Base-by-base conservation (phyloP, 2,888 invertebrate genomes). In the Scelioninae gen. 2 region DNA sequence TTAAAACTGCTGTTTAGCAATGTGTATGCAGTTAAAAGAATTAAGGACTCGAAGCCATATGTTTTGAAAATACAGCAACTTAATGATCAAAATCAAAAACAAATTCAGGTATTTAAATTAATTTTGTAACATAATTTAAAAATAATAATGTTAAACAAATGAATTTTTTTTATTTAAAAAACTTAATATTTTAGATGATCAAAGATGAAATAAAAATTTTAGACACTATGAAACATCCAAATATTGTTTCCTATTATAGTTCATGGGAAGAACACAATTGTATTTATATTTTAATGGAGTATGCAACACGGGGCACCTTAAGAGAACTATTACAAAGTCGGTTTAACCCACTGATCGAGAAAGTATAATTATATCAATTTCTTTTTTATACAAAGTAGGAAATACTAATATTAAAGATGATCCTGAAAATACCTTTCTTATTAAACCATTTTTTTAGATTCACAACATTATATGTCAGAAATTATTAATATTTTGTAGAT, bases 261-360 rank as follows among this genome's bases (percentile, higher is more conserved):
- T 83, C 83, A 15, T 86, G 85, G 85, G 76, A 77, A 25, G 82
- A 83, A 39, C 63, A 80, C 10, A 71, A 75, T 43, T 75, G 76
- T n/a, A 80, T 82, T 73, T 83, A 81, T 85, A 95, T 96, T 81
- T 91, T 93, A n/a, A 95, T 96, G 95, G 95, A 96, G 85, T 95
- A 93, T 83, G 95, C 95, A 1, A 90, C 90, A 77, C 90, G 91
- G 76, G 94, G 95, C 57, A 94, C 93, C 78, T 86, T 95, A 76
- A 91, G 92, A 73, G 91, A 93, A 76, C 91, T 90, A 78, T 89
- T 95, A 83, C 89, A 90, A 16, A 78, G 77, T 43, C 79, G 81
- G n/a, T 46, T 76, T 0, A 64, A 52, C 9, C 82, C 85, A 0
- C 77, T 86, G 6, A 71, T 73, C 7, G 81, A 84, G 64, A 76